Evolutionary conservation across 2,888 invertebrate genomes (phyloP).

Genomic region (Trachelus troglodyta): DNA sequence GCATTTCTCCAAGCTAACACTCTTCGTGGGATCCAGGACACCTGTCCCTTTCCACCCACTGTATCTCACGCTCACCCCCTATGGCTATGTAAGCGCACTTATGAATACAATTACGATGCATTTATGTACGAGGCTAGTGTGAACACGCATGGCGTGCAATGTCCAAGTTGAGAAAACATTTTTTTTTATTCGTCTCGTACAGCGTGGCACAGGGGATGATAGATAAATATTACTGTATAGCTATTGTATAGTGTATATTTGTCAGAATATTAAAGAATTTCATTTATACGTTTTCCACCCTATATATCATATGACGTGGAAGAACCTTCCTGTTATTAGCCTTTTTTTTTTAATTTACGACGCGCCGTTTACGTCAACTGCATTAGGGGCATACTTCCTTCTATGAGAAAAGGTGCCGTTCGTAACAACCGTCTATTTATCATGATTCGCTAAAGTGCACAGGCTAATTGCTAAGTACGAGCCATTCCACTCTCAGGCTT

Average conservation of each 20-base stretch:
- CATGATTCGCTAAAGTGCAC: neutral
- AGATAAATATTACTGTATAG: neutral
- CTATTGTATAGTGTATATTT: neutral
- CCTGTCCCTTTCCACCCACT: constrained; percentile 41
- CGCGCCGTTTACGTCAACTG: neutral
- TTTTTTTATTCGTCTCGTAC: neutral
- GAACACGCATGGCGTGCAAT: neutral
- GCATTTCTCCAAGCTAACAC: constrained; percentile 40
- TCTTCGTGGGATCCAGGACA: constrained; percentile 52
- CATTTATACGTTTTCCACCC: neutral
- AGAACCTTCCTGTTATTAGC: neutral
- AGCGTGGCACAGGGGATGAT: neutral
- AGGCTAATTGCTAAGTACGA: neutral
- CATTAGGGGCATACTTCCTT: neutral
- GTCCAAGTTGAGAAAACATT: neutral
- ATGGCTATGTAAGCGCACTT: constrained; percentile 42
- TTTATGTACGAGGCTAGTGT: neutral
- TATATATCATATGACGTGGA: neutral
- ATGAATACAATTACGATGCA: constrained; percentile 52
- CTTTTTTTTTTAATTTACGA: neutral
- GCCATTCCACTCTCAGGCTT: neutral
- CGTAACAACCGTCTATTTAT: neutral
- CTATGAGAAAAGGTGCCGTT: neutral
- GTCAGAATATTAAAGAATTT: neutral
- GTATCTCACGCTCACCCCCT: neutral